Evolutionary conservation across 2,797 vertebrate genomes (phyloP), one percentile per base, ranked within the genome.

Genomic region (Sebastiscus albofasciatus): DNA sequence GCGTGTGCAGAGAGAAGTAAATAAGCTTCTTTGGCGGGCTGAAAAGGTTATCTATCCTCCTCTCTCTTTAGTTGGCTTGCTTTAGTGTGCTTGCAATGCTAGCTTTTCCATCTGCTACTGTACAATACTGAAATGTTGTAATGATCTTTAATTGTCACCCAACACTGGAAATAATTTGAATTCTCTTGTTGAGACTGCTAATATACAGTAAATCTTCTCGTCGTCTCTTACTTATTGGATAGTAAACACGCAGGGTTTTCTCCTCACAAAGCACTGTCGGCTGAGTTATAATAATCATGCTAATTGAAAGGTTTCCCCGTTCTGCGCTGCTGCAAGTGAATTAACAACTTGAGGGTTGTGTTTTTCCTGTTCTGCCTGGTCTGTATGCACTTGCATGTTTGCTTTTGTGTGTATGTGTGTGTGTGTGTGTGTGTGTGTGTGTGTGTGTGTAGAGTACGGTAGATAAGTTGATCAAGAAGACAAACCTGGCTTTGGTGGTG

Each of bases 391-490:
- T 72, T 82, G 85, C 79, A 70, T 80, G 71, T 71, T 65, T 77
- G 67, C 33, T 56, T 36, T 29, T 80, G 66, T 52, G 62, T 86
- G 20, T 81, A n/a, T 83, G 46, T 60, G 76, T 72, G 54, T 42
- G 69, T 74, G 68, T 72, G 70, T 75, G 54, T 56, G 59, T 71
- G 67, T 69, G 82, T 77, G 55, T 36, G 24, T 36, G 56, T 67
- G 67, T 70, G 29, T 52, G 80, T 69, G 66, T 87, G 24, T 75
- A 97, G 96, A 97, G 52, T 80, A 97, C 96, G 0, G 96, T 97
- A 72, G 96, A 97, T 95, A 97, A 97, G 91, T 79, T 97, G 90
- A 97, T 97, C 84, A 97, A 97, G 94, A 97, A 97, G 92, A 97
- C 97, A 16, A 97, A 97, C 93, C 89, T 97, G 90, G 96, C 97